Conservation (phyloP, 2,888 invertebrate genomes). For the Nezara viridula region DNA sequence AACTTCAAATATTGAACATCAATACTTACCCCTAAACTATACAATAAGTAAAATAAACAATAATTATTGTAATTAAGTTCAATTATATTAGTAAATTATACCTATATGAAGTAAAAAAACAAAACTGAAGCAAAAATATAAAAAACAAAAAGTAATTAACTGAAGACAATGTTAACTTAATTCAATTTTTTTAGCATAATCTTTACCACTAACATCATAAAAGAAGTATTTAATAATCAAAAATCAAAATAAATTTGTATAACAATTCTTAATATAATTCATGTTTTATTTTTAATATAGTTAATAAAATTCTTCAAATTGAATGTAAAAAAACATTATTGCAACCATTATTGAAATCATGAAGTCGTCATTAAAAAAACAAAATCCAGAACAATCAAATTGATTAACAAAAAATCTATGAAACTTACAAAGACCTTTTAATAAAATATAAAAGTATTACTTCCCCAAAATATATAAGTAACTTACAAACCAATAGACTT, state of each 20-base stretch:
- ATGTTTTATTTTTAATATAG: neutral
- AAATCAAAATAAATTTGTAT: neutral
- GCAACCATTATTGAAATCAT: neutral
- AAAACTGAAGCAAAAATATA: too few relatives aligned
- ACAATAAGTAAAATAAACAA: too few relatives aligned
- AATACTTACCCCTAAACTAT: too few relatives aligned
- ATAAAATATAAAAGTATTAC: neutral
- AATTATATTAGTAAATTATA: too few relatives aligned
- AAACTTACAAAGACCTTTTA: neutral
- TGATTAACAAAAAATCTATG: neutral
- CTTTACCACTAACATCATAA: neutral
- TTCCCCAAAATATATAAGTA: neutral
- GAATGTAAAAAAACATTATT: neutral
- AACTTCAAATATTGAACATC: too few relatives aligned
- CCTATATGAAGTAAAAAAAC: too few relatives aligned
- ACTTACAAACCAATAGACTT: neutral
- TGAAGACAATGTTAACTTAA: neutral
- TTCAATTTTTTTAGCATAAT: neutral
- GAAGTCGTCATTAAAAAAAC: neutral
- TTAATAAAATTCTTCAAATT: neutral
- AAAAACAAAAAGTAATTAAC: neutral
- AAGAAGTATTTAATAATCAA: neutral
- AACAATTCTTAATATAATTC: neutral
- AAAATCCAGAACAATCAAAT: neutral
- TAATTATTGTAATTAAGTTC: too few relatives aligned